Evolutionary conservation across 2,888 invertebrate genomes (phyloP), one percentile per base, ranked within the genome.

Genomic region (Conchocele bisecta): DNA sequence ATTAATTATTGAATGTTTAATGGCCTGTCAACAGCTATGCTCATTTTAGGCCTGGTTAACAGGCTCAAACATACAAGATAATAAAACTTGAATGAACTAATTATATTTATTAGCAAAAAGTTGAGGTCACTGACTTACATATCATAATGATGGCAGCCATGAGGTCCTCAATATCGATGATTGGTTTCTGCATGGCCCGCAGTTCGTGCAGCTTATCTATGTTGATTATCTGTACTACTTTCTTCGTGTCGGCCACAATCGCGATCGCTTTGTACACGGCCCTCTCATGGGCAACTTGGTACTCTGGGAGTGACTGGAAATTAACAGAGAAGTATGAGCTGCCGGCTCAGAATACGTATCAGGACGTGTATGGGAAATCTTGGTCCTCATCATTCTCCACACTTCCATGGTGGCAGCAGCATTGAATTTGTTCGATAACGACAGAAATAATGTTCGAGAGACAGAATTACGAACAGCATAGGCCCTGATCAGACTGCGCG

Each of bases 211-310:
- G 84, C 57, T 88, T 88, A 11, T 90, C 90, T 42, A 88, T 79
- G 71, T 89, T 81, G 70, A 91, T 89, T 42, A 85, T 83, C 79
- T 90, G 86, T n/a, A 91, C 89, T 24, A 90, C 83, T 71, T 90
- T 90, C 85, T 91, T 91, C 0, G 91, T 91, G 78, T 91, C 89
- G 7, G 88, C 88, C 22, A 90, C 90, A 41, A 90, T 91, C n/a
- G 90, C 90, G 26, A 91, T 89, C n/a, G 90, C 89, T 72, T 91
- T 91, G 81, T 88, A 91, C 28, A 91, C 89, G 42, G 91, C 90
- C 39, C 91, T 81, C 80, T 91, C 91, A 75, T 91, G 91, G 28
- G 91, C 88, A 20, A 90, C 88, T 63, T 91, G 90, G 78, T 91
- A 91, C 72, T 91, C 91, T 26, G 91, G 91, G 22, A 91, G 79